Conservation (phyloP, 2,113 vertebrate species). For the Trematomus loennbergii region DNA sequence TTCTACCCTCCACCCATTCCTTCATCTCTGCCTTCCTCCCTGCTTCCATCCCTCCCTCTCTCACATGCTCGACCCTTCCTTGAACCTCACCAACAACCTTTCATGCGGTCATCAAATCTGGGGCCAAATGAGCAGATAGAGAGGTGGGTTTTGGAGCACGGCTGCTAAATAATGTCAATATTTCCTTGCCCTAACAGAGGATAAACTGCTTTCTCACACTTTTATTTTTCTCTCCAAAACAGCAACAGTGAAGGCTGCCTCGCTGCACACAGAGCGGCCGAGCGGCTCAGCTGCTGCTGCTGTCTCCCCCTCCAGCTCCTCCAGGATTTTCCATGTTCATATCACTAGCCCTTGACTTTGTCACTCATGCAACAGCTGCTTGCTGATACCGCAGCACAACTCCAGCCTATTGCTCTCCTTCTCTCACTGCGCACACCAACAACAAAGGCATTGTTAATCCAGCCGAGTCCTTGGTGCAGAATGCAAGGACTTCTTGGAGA, state of each 20-base stretch:
- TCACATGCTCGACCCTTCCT: constrained; percentile 68
- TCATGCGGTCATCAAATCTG: constrained; percentile 44
- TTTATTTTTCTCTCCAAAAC: constrained; percentile 41
- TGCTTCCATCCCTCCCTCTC: constrained; percentile 43
- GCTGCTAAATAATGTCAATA: constrained; percentile 53
- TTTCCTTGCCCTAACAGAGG: constrained; percentile 47
- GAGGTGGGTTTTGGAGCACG: constrained; percentile 7
- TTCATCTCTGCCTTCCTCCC: constrained; percentile 46
- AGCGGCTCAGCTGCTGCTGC: constrained; percentile 82
- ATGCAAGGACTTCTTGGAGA: constrained; percentile 79
- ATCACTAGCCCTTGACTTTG: constrained; percentile 89
- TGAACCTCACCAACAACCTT: constrained; percentile 58
- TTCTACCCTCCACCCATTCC: constrained; percentile 51
- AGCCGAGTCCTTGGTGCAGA: constrained; percentile 77
- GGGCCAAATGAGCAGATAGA: constrained; percentile 35
- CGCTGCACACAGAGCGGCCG: constrained; percentile 56
- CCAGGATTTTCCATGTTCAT: constrained; percentile 89
- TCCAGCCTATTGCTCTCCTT: constrained; percentile 74
- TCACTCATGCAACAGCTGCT: constrained; percentile 92
- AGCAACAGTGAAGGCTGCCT: constrained; percentile 49
- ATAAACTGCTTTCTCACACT: constrained; percentile 66
- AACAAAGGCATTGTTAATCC: constrained; percentile 81
- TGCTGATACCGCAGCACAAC: constrained; percentile 85
- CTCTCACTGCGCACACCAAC: constrained; percentile 68
- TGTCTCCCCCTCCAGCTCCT: constrained; percentile 81